Evolutionary conservation across 2,888 invertebrate species (phyloP), one percentile per base, ranked within the genome.

Genomic region (Agonopterix alstromeriana): DNA sequence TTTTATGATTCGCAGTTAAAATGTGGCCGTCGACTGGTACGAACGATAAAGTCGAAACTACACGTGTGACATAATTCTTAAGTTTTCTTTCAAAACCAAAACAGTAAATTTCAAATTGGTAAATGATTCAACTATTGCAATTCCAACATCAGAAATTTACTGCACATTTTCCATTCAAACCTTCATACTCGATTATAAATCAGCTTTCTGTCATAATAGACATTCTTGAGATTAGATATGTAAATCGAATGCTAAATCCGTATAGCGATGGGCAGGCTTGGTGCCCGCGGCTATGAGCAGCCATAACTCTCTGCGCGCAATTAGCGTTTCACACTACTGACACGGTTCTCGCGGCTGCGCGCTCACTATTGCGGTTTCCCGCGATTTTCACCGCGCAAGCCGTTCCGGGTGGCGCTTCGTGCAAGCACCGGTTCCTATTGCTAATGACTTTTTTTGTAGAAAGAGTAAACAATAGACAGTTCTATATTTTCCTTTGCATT

Each of bases 381-480:
- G 84, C 79, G 78, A 77, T 81, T 86, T 87, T 84, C 86, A 72
- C 87, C 81, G 79, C 82, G 74, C 71, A 65, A 82, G 70, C 71
- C 85, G 86, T 86, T 87, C 88, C 86, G 86, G 84, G 77, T 80
- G 85, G 82, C 84, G 83, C 84, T 73, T 82, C 77, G 70, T 68
- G 73, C 67, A 59, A 65, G 68, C 77, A 76, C 76, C 75, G 71
- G 73, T 81, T 79, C 75, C 72, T 73, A 69, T 55, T 63, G 63
- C 70, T 79, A 77, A 82, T 77, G 61, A 73, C 74, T 74, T 72
- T 42, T 80, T 70, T 27, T 27, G 27, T 27, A 27, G 27, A 7
- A 5, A 27, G 27, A 27, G 27, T 27, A 27, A 27, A 27, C 27
- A 27, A 27, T 27, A 27, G 27, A 27, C 27, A 27, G 27, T 27